Conservation (phyloP, 2,113 vertebrate species). For the Antechinus stuartii region DNA sequence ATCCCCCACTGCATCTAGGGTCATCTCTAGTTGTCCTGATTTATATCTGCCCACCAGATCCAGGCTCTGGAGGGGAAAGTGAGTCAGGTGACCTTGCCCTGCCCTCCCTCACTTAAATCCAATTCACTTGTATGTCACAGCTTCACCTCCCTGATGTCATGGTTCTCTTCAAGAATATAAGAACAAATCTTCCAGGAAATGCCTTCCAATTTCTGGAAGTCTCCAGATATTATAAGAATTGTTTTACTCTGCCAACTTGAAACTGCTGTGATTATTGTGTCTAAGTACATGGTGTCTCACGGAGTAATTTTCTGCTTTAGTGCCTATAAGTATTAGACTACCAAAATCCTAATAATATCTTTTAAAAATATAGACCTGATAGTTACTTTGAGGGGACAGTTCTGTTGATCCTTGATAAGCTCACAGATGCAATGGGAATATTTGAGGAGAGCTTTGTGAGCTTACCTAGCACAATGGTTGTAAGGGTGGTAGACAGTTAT, state of each 20-base stretch:
- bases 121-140: too few species aligned
- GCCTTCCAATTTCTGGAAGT: not conserved
- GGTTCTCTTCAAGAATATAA: too few species aligned
- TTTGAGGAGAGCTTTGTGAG: not conserved
- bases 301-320: not conserved
- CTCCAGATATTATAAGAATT: not conserved
- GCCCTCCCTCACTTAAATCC: too few species aligned
- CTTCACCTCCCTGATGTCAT: too few species aligned
- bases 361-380: not conserved
- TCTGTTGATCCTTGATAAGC: not conserved
- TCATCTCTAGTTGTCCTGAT: too few species aligned
- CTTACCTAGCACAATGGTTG: not conserved
- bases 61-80: too few species aligned
- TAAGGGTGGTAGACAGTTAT: not conserved
- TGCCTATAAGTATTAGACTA: not conserved
- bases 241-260: not conserved
- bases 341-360: not conserved
- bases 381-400: not conserved
- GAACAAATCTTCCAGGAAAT: not conserved
- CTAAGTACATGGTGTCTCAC: not conserved
- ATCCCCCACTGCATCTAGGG: too few species aligned
- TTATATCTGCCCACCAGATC: too few species aligned
- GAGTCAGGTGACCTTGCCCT: too few species aligned
- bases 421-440: not conserved
- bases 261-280: not conserved